phyloP scores from a whole-genome alignment of 2,797 vertebrate species.

The Todus mexicanus region DNA sequence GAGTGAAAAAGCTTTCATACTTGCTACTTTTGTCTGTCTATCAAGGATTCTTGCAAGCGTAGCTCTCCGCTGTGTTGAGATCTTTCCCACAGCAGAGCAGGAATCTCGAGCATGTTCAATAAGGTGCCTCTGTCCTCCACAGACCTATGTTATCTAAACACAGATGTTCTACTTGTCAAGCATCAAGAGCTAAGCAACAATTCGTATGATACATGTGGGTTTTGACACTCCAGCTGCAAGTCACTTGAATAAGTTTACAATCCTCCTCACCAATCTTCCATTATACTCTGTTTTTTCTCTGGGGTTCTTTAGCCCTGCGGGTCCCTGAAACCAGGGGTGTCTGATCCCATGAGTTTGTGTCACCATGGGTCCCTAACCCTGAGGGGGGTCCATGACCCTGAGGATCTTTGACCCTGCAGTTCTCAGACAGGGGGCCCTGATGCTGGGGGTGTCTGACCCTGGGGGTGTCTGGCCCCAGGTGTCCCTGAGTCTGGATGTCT shows the following conservation, averaged over 20 bases:
- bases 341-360: too few species aligned
- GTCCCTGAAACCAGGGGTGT: too few species aligned
- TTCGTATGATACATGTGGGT: not conserved
- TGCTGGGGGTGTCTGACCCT: too few species aligned
- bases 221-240: not conserved
- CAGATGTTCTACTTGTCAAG: not conserved
- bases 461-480: too few species aligned
- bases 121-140: not conserved
- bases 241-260: not conserved
- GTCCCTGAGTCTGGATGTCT: too few species aligned
- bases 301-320: too few species aligned
- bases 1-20: not conserved
- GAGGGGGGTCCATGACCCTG: too few species aligned
- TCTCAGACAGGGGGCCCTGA: too few species aligned
- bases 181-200: not conserved
- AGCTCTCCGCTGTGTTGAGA: not conserved
- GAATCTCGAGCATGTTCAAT: not conserved
- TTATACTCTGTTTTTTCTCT: too few species aligned
- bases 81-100: not conserved
- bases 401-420: too few species aligned
- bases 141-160: not conserved
- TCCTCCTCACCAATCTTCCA: not conserved
- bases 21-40: not conserved
- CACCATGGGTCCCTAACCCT: too few species aligned
- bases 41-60: not conserved